Evolutionary conservation across 2,888 invertebrate species (phyloP).

Genomic region (Netelia virgata): DNA sequence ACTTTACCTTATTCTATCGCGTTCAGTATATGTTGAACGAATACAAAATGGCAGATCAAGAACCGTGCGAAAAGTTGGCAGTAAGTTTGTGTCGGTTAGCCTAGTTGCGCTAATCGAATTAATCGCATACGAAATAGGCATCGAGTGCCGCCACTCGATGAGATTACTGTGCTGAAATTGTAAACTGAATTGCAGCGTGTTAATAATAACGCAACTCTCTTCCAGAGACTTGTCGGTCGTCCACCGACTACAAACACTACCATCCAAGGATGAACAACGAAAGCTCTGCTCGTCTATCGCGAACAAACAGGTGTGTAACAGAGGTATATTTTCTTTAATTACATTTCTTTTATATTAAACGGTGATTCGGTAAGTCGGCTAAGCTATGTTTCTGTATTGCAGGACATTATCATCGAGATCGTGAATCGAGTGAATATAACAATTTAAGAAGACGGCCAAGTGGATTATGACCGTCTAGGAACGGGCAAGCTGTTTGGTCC

Average conservation of each 20-base stretch:
- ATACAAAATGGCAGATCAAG: no score
- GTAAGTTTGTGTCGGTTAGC: neutral
- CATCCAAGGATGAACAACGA: constrained; percentile 6
- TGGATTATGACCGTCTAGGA: neutral
- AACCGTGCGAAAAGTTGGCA: no score
- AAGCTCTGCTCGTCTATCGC: neutral
- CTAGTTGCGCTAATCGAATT: neutral
- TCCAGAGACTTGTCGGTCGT: constrained; percentile 4
- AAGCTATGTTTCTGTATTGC: neutral
- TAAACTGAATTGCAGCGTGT: neutral
- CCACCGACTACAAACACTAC: neutral
- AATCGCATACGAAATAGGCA: neutral
- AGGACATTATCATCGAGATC: constrained; percentile 1
- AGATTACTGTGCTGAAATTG: constrained; percentile 15
- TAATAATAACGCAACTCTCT: constrained; percentile 18
- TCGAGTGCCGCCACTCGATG: neutral
- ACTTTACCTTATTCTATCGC: no score
- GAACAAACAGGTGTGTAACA: neutral
- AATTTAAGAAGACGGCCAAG: constrained; percentile 1
- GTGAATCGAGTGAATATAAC: neutral
- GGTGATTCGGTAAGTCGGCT: neutral
- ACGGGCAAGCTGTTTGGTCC: neutral
- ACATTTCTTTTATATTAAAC: neutral
- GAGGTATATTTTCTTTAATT: neutral
- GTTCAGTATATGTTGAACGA: no score